These are phyloP conservation scores for Eulithis prunata DNA, from an alignment of 2,888 invertebrate genomes.

Conservation along the genomic window DNA sequence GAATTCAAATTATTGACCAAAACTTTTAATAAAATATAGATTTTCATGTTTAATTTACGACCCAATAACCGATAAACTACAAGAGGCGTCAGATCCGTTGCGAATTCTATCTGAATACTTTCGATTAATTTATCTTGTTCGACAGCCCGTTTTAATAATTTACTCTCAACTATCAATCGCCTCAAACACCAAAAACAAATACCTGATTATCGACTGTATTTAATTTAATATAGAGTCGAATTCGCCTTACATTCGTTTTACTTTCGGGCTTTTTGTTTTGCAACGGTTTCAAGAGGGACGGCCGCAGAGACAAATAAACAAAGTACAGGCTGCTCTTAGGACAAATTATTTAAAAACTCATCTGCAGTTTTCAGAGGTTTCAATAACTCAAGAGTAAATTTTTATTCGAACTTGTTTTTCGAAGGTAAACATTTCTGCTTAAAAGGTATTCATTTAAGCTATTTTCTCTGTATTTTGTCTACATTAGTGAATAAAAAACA, in stretches of 20 bases:
- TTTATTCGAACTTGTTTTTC: neutral
- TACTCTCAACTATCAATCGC: constrained; percentile 51
- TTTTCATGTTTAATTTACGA: constrained; percentile 32
- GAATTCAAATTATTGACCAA: too few species aligned
- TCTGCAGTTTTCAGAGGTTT: constrained; percentile 46
- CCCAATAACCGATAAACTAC: constrained; percentile 56
- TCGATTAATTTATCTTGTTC: constrained; percentile 72
- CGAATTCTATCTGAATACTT: constrained; percentile 69
- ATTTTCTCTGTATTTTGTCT: constrained; percentile 18
- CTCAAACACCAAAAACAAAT: constrained; percentile 46
- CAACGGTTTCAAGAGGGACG: constrained; percentile 52
- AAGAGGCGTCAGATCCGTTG: constrained; percentile 51
- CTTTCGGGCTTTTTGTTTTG: constrained; percentile 47
- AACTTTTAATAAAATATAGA: too few species aligned
- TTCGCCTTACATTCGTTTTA: constrained; percentile 35
- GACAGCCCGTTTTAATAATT: constrained; percentile 74
- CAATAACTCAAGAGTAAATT: neutral
- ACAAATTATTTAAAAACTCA: constrained; percentile 62
- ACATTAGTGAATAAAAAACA: constrained; percentile 13
- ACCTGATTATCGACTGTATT: constrained; percentile 50
- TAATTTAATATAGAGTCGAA: constrained; percentile 47
- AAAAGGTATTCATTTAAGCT: constrained; percentile 15
- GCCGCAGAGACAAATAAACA: constrained; percentile 63
- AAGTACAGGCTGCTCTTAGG: constrained; percentile 58
- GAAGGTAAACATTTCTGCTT: neutral